Base-by-base conservation (phyloP, 2,797 vertebrate genomes). In the Pterois miles region DNA sequence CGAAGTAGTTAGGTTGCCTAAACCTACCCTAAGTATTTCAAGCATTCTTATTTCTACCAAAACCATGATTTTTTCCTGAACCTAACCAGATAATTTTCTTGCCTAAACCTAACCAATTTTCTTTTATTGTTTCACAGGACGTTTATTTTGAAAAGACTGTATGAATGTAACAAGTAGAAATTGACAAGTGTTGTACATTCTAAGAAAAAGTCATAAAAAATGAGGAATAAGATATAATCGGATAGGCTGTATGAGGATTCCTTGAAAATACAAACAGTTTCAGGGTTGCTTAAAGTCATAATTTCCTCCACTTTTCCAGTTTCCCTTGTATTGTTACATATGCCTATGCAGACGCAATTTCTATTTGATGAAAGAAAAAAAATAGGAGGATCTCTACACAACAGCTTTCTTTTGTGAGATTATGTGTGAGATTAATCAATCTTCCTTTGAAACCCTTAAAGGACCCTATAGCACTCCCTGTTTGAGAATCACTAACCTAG, bases 231-330 rank as follows among this genome's bases (percentile, higher is more conserved):
- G 40, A 43, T 43, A 18, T 43, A 14, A 43, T 43, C 16, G 16
- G 14, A 43, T 43, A 43, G 1, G 18, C 9, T 11, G 20, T 11
- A 50, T 50, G 46, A 50, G 43, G 43, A 46, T 46, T 20, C 8
- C 1, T 9, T 46, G 18, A 72, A 65, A 29, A 33, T 16, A 71
- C 20, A 64, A 50, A 38, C 3, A 76, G 53, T 67, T 71, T 74
- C 38, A 53, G 50, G 53, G 38, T 65, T 73, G 48, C 25, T 81
- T 71, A 10, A 60, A 77, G 78, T n/a, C 36, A 11, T 12, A 54
- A 40, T 53, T 29, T 69, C 5, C 53, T 27, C 8, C 27, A 29
- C 12, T 25, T 59, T 33, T 67, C 11, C 71, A 27, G 23, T 56
- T 73, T 74, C 27, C 16, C 31, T 23, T 65, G 48, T 22, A 13